Evolutionary conservation across 2,113 vertebrate species (phyloP).

Genomic region (Gopherus evgoodei): DNA sequence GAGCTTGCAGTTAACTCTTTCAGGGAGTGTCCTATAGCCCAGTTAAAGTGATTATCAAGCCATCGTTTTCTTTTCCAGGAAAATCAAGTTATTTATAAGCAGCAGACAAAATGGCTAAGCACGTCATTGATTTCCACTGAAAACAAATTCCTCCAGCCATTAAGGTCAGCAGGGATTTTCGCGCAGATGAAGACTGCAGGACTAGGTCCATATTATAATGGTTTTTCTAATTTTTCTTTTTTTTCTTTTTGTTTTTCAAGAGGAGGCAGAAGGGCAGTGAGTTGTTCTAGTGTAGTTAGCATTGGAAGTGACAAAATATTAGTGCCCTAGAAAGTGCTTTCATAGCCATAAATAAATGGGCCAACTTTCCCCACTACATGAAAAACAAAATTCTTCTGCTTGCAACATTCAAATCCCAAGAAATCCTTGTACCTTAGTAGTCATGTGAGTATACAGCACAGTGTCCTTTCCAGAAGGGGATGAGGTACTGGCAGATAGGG

Average conservation of each 20-base stretch:
- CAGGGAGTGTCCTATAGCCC: background rate
- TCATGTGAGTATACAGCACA: accelerated
- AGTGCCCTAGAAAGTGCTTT: background rate
- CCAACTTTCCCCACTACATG: accelerated
- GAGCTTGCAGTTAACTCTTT: conserved; percentile 16
- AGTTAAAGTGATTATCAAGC: background rate
- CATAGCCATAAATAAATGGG: background rate
- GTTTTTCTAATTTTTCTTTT: background rate
- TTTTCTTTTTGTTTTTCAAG: background rate
- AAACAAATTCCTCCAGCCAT: background rate
- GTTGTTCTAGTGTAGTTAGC: background rate
- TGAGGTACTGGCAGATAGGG: background rate
- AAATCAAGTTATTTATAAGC: conserved; percentile 15
- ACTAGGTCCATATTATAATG: background rate
- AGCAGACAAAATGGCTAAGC: conserved; percentile 18
- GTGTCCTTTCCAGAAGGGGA: background rate
- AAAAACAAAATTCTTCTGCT: background rate
- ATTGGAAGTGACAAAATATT: background rate
- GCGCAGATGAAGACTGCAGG: background rate
- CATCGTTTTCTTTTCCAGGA: conserved; percentile 39
- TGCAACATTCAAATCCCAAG: background rate
- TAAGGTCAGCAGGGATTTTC: conserved; percentile 26
- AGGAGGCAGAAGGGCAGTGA: background rate
- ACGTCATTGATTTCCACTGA: conserved; percentile 36
- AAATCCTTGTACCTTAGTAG: background rate